Conservation (phyloP, 2,888 invertebrate species). For the Busseola fusca region DNA sequence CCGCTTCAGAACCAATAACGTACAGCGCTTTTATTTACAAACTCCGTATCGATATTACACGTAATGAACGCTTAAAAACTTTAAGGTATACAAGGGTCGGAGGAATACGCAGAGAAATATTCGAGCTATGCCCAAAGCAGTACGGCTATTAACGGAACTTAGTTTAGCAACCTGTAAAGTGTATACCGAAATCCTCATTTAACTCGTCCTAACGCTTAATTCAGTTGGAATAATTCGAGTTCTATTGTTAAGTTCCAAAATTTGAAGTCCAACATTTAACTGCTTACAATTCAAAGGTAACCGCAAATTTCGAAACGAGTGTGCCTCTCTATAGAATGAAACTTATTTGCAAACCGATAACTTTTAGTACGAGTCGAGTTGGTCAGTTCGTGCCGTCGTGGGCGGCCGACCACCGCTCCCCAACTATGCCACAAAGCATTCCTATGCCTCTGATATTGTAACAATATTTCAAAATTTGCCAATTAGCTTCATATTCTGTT, state of each 20-base stretch:
- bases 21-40: slow-evolving; percentile 37
- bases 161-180: slow-evolving; percentile 82
- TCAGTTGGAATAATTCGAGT: slow-evolving; percentile 87
- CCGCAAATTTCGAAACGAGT: slow-evolving; percentile 87
- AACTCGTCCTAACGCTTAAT: slow-evolving; percentile 85
- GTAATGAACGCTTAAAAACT: slow-evolving; percentile 62
- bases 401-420: slow-evolving; percentile 71
- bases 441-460: slow-evolving; percentile 71
- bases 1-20: slow-evolving; percentile 50
- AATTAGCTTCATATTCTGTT: slow-evolving; percentile 49
- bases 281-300: slow-evolving; percentile 89
- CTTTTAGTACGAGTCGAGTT: slow-evolving; percentile 80
- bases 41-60: slow-evolving; percentile 53
- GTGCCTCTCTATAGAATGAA: slow-evolving; percentile 83
- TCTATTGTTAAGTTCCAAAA: slow-evolving; percentile 87
- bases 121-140: slow-evolving; percentile 75
- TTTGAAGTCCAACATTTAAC: slow-evolving; percentile 87
- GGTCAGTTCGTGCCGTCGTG: slow-evolving; percentile 77
- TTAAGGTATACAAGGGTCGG: slow-evolving; percentile 66
- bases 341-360: slow-evolving; percentile 88
- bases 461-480: slow-evolving; percentile 65
- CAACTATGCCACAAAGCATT: slow-evolving; percentile 82
- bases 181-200: slow-evolving; percentile 84
- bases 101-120: slow-evolving; percentile 72
- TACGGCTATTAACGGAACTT: slow-evolving; percentile 80